Evolutionary conservation across 2,113 vertebrate genomes (phyloP).

Genomic region (Myrmophylax atrothorax): DNA sequence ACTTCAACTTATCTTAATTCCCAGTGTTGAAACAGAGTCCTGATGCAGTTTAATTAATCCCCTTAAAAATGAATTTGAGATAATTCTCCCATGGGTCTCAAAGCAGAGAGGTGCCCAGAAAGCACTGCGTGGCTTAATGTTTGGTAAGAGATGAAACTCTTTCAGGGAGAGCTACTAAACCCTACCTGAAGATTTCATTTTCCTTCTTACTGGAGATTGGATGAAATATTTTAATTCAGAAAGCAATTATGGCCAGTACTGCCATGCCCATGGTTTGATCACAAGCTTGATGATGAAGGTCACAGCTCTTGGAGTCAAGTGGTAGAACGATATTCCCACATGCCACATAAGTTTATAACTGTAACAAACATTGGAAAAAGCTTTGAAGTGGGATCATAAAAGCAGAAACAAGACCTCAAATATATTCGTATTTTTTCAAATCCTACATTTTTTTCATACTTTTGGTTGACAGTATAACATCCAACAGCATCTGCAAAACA

Average conservation of each 20-base stretch:
- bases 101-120: not conserved
- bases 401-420: not conserved
- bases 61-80: constrained; percentile 20
- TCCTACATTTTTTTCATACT: not conserved
- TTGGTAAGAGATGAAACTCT: not conserved
- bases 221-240: constrained; percentile 10
- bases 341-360: not conserved
- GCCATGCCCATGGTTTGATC: not conserved
- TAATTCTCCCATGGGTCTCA: not conserved
- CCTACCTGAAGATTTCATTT: constrained; percentile 1
- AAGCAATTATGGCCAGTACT: not conserved
- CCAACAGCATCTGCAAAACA: constrained; percentile 40
- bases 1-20: constrained; percentile 22
- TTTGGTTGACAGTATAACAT: constrained; percentile 1
- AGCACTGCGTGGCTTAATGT: not conserved
- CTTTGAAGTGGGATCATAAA: not conserved
- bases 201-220: not conserved
- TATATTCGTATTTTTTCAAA: constrained; percentile 13
- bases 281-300: not conserved
- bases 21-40: not conserved
- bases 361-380: not conserved
- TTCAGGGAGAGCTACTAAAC: constrained; percentile 13
- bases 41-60: constrained; percentile 46
- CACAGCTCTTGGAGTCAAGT: not conserved
- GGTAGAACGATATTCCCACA: not conserved